These are phyloP conservation scores for Carassius gibelio DNA, from an alignment of 2,113 vertebrate genomes.

Conservation along the genomic window DNA sequence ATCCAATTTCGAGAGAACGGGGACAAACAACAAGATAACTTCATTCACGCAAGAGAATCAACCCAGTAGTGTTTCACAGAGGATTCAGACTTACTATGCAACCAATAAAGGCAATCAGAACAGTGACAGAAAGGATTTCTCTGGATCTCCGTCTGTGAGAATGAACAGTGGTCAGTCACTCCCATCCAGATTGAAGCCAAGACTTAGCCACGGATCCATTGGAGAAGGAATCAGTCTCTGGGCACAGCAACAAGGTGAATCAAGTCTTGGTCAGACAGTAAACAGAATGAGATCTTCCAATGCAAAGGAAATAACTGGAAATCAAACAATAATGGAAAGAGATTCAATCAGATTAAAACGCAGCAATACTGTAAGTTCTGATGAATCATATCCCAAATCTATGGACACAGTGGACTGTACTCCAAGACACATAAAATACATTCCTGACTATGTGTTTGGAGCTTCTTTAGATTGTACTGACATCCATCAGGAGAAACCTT, in stretches of 20 bases:
- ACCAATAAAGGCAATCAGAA: conserved; percentile 28
- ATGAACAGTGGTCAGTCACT: conserved; percentile 60
- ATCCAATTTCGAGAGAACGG: conserved; percentile 39
- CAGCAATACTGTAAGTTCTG: conserved; percentile 26
- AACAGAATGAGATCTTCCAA: neutral
- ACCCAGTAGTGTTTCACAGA: conserved; percentile 23
- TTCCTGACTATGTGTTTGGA: neutral
- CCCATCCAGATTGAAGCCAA: conserved; percentile 62
- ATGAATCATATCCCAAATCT: conserved; percentile 13
- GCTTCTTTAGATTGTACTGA: neutral
- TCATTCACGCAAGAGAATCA: neutral
- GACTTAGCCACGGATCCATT: neutral
- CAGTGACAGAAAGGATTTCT: neutral
- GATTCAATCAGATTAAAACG: conserved; percentile 46
- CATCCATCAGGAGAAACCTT: conserved; percentile 13
- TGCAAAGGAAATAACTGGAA: conserved; percentile 56
- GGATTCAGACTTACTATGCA: conserved; percentile 25
- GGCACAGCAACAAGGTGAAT: neutral
- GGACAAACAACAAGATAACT: neutral
- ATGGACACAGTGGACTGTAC: neutral
- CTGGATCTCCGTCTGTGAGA: neutral
- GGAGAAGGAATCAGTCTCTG: conserved; percentile 13
- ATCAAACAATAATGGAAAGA: conserved; percentile 68
- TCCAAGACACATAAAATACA: conserved; percentile 11
- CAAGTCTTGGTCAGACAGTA: conserved; percentile 38